Conservation (phyloP, 2,113 vertebrate genomes). For the Jaculus jaculus region DNA sequence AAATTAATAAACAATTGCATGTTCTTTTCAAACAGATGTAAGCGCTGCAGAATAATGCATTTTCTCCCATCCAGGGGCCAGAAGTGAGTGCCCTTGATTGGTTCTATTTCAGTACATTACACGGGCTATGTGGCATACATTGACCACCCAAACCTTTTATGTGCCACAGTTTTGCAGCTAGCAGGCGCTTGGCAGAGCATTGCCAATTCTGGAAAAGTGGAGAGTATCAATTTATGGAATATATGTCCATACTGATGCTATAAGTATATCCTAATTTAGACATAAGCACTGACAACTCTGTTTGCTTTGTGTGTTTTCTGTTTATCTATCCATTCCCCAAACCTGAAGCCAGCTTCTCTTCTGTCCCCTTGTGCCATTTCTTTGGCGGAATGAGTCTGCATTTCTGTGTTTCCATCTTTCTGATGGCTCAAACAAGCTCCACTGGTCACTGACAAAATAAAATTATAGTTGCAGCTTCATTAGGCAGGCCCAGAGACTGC, state of each 20-base stretch:
- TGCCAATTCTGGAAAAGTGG: background rate
- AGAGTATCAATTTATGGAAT: background rate
- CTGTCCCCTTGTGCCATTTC: background rate
- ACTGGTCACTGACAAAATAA: constrained; percentile 47
- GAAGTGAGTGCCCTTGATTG: background rate
- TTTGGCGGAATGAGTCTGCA: background rate
- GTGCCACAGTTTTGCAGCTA: background rate
- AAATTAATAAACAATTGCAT: background rate
- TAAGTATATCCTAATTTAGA: background rate
- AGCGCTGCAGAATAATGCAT: background rate
- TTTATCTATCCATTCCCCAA: background rate
- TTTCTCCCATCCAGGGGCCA: background rate
- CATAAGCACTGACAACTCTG: background rate
- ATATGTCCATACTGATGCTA: background rate
- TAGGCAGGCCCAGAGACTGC: background rate
- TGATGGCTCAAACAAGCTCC: constrained; percentile 24
- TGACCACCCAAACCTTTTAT: background rate
- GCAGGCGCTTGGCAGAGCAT: background rate
- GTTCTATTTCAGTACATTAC: background rate
- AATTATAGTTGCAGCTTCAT: background rate
- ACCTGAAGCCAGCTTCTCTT: background rate
- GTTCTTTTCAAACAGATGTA: background rate
- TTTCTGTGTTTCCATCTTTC: constrained; percentile 31
- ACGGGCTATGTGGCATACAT: background rate
- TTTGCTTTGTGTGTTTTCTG: background rate